These are phyloP conservation scores for Drosophila murphyi DNA, from an alignment of 1,140 invertebrate species.

Conservation along the genomic window DNA sequence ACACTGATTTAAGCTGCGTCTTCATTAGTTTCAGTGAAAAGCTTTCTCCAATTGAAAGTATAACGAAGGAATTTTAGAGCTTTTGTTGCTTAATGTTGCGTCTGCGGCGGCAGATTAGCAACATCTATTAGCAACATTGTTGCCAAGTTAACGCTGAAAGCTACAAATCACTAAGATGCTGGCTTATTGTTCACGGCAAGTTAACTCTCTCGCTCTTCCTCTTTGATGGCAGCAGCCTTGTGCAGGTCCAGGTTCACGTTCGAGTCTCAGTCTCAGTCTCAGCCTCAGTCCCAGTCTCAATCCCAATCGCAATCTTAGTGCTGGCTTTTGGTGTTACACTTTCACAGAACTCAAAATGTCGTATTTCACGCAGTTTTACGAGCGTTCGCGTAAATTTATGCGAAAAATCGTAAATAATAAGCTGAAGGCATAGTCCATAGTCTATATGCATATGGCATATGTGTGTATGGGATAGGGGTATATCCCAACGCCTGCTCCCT, in stretches of 20 bases:
- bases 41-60: slow-evolving; percentile 13
- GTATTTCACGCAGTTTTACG: slow-evolving; percentile 80
- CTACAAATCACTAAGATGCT: slow-evolving; percentile 73
- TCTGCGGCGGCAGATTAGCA: slow-evolving; percentile 34
- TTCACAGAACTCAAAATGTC: slow-evolving; percentile 83
- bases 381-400: slow-evolving; percentile 82
- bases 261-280: slow-evolving; percentile 5
- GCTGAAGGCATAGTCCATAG: slow-evolving; percentile 43
- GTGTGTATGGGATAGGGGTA: not conserved
- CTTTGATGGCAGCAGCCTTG: slow-evolving; percentile 9
- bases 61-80: slow-evolving; percentile 28
- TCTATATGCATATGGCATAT: slow-evolving; percentile 5
- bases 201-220: slow-evolving; percentile 29
- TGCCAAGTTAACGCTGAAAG: slow-evolving; percentile 65
- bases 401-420: slow-evolving; percentile 78
- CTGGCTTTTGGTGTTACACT: slow-evolving; percentile 67
- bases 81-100: slow-evolving; percentile 33
- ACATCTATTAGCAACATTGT: slow-evolving; percentile 80
- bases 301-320: slow-evolving; percentile 13
- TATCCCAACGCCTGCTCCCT: not conserved
- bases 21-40: not conserved
- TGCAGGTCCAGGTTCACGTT: slow-evolving; percentile 4
- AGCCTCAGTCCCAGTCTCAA: slow-evolving; percentile 3
- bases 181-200: slow-evolving; percentile 73
- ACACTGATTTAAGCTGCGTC: not conserved